phyloP scores from a whole-genome alignment of 1,140 invertebrate species.

The Anoplolepis gracilipes region DNA sequence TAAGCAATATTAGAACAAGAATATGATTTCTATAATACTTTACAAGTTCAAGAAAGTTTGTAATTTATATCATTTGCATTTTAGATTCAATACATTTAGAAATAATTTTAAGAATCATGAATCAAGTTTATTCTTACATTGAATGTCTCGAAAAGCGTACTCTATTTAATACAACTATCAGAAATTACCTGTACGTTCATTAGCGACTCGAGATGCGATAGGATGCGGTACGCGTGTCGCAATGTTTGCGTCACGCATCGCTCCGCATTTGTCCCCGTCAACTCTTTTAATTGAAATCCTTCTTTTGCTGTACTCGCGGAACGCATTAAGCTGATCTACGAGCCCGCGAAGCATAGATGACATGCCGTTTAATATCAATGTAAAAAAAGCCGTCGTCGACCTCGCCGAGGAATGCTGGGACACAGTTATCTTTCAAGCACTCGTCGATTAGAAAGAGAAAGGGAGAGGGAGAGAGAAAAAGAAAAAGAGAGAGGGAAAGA shows the following conservation, averaged over 20 bases:
- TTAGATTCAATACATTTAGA: background rate
- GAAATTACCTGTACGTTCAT: constrained; percentile 26
- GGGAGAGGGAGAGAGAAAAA: background rate
- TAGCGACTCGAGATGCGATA: background rate
- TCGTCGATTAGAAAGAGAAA: constrained; percentile 24
- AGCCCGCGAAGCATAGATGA: constrained; percentile 44
- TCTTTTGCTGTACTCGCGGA: constrained; percentile 17
- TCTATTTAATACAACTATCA: background rate
- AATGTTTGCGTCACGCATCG: constrained; percentile 57
- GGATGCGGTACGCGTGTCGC: constrained; percentile 41
- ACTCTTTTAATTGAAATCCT: constrained; percentile 56
- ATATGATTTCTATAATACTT: background rate
- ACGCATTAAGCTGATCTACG: constrained; percentile 47
- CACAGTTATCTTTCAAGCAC: constrained; percentile 37
- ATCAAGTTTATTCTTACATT: background rate
- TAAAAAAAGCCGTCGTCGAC: constrained; percentile 28
- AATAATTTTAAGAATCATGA: background rate
- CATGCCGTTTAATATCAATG: constrained; percentile 52
- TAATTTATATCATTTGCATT: background rate
- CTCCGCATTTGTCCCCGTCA: constrained; percentile 49
- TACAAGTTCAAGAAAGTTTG: background rate
- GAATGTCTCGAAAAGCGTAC: too few relatives aligned
- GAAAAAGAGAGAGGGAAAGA: background rate
- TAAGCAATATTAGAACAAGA: background rate
- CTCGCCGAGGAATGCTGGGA: constrained; percentile 37